Evolutionary conservation across 1,140 invertebrate genomes (phyloP).

Genomic region (Drosophila repleta): DNA sequence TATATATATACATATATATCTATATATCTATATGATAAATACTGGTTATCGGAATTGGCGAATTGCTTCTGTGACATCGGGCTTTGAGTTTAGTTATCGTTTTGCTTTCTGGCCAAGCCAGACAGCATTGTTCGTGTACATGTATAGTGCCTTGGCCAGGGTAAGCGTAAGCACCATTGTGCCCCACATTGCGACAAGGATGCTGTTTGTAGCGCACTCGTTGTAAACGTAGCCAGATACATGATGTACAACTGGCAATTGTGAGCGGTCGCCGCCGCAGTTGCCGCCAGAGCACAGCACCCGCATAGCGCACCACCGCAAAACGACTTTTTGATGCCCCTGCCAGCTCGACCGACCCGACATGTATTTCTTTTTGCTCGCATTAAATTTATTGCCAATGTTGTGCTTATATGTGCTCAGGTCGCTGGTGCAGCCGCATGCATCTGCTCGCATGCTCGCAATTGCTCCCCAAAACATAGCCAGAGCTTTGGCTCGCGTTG

Average conservation of each 20-base stretch:
- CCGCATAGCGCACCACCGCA: conserved; percentile 58
- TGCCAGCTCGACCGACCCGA: conserved; percentile 40
- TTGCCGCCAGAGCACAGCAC: conserved; percentile 36
- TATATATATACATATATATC: no score
- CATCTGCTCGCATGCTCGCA: conserved; percentile 80
- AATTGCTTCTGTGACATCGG: no score
- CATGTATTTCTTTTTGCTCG: conserved; percentile 65
- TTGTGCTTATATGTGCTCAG: conserved; percentile 69
- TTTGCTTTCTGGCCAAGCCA: not conserved
- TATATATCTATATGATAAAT: no score
- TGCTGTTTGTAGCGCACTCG: conserved; percentile 32
- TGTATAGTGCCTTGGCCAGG: not conserved
- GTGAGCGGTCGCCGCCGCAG: conserved; percentile 17
- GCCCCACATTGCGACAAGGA: conserved; percentile 20
- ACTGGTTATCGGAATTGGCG: no score
- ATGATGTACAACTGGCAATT: conserved; percentile 70
- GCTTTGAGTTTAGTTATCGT: no score
- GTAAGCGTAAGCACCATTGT: conserved; percentile 37
- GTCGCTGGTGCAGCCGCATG: conserved; percentile 31
- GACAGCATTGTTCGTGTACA: not conserved
- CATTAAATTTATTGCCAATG: conserved; percentile 79
- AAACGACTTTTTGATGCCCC: conserved; percentile 30
- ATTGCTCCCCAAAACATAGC: conserved; percentile 29
- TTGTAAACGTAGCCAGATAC: conserved; percentile 58
- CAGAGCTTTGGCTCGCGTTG: not conserved